These are phyloP conservation scores for Drosophila quadrilineata DNA, from an alignment of 1,140 invertebrate species.

Conservation along the genomic window DNA sequence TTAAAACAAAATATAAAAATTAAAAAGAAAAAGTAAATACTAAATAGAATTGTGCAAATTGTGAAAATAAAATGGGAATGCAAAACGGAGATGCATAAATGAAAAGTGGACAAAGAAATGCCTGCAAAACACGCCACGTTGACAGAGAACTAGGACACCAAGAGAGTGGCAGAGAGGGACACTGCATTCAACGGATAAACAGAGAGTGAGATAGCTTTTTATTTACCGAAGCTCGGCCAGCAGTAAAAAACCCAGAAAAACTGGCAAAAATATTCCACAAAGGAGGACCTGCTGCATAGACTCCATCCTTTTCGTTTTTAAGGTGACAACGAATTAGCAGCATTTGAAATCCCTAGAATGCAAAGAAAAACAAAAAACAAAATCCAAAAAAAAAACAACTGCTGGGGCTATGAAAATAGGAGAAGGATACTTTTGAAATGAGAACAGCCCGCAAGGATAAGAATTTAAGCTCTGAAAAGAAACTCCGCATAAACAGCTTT, in stretches of 20 bases:
- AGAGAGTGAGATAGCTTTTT: background rate
- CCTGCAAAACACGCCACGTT: conserved; percentile 22
- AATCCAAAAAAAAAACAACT: background rate
- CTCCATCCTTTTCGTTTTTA: conserved; percentile 13
- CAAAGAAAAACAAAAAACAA: background rate
- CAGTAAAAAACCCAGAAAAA: background rate
- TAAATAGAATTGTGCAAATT: conserved; percentile 20
- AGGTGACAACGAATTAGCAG: conserved; percentile 71
- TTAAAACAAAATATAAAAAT: conserved; percentile 7
- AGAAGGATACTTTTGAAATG: too few relatives aligned
- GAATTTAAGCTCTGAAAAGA: too few relatives aligned
- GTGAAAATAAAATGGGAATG: conserved; percentile 46
- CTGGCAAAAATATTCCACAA: conserved; percentile 9
- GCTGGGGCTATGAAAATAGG: too few relatives aligned
- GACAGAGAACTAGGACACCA: background rate
- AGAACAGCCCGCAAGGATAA: too few relatives aligned
- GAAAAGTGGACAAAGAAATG: conserved; percentile 25
- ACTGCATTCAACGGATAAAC: too few relatives aligned
- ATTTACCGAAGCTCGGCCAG: conserved; percentile 1
- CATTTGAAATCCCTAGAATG: conserved; percentile 14
- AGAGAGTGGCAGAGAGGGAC: background rate
- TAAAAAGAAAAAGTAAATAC: conserved; percentile 15
- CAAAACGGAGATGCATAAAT: conserved; percentile 32
- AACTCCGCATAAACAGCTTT: too few relatives aligned
- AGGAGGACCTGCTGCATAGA: background rate